Evolutionary conservation across 2,797 vertebrate species (phyloP).

Genomic region (Enteromius radiatus): DNA sequence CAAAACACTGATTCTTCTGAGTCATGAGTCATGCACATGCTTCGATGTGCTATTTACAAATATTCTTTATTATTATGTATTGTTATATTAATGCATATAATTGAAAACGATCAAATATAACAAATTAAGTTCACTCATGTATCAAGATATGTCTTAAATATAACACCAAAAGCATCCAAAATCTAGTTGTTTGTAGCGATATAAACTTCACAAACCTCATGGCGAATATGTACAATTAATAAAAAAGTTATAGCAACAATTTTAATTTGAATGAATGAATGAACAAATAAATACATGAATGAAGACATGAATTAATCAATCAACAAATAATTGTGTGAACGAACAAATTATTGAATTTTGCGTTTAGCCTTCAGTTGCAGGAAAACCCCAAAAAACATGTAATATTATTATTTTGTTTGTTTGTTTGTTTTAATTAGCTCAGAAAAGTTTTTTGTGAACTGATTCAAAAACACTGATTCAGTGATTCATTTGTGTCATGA

Average conservation of each 20-base stretch:
- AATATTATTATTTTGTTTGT: no score
- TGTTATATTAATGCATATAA: background rate
- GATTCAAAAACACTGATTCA: background rate
- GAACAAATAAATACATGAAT: no score
- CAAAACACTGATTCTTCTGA: background rate
- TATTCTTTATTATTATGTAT: background rate
- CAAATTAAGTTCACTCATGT: background rate
- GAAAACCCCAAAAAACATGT: background rate
- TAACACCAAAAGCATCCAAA: background rate
- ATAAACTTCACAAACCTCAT: background rate
- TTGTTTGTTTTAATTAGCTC: background rate
- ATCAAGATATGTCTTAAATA: background rate
- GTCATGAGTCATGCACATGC: no score
- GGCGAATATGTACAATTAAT: background rate
- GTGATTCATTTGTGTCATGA: background rate
- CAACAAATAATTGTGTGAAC: no score
- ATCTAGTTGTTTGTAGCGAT: background rate
- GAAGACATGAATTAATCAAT: background rate
- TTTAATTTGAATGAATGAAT: background rate
- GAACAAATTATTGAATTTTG: background rate
- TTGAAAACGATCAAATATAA: background rate
- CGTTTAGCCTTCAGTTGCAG: background rate
- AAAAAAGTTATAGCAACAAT: background rate
- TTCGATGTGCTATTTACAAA: background rate
- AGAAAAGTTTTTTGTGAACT: background rate